phyloP scores from a whole-genome alignment of 30 jellyfish, hydroid and myxozoan species.

The Aurelia aurita complex sp. Pacific region DNA sequence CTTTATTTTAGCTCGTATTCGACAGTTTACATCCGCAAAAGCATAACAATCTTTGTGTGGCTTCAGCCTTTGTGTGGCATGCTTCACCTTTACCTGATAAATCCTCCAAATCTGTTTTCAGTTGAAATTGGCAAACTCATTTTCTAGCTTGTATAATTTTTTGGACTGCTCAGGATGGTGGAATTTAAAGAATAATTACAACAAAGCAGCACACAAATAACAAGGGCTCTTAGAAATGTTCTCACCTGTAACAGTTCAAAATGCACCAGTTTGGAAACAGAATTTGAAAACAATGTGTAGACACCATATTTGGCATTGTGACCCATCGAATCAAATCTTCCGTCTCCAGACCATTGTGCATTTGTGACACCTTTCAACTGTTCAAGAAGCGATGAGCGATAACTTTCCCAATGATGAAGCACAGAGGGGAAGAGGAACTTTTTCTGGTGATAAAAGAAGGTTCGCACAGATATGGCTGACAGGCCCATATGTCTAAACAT shows the following conservation, averaged over 20 bases:
- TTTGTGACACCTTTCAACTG: constrained; percentile 11
- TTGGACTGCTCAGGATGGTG: constrained; percentile 3
- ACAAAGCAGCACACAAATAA: background rate
- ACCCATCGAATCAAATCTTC: too few relatives aligned
- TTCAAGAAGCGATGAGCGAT: constrained; percentile 11
- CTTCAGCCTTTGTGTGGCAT: too few relatives aligned
- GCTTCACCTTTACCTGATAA: background rate
- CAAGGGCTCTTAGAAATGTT: background rate
- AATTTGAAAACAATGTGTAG: too few relatives aligned
- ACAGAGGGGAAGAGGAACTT: constrained; percentile 29
- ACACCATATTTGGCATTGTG: too few relatives aligned
- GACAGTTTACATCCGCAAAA: too few relatives aligned
- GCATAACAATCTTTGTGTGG: too few relatives aligned
- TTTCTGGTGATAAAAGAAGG: too few relatives aligned
- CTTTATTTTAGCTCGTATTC: too few relatives aligned
- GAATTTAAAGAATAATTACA: background rate
- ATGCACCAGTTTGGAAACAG: too few relatives aligned
- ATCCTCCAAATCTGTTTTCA: constrained; percentile 22
- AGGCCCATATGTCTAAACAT: too few relatives aligned
- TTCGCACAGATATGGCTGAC: too few relatives aligned
- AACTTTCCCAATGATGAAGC: constrained; percentile 23
- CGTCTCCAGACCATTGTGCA: constrained; percentile 24
- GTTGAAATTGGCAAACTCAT: background rate
- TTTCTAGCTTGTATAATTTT: background rate
- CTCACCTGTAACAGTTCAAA: background rate